These are phyloP conservation scores for Heliornis fulica DNA, from an alignment of 2,113 vertebrate species.

Conservation along the genomic window DNA sequence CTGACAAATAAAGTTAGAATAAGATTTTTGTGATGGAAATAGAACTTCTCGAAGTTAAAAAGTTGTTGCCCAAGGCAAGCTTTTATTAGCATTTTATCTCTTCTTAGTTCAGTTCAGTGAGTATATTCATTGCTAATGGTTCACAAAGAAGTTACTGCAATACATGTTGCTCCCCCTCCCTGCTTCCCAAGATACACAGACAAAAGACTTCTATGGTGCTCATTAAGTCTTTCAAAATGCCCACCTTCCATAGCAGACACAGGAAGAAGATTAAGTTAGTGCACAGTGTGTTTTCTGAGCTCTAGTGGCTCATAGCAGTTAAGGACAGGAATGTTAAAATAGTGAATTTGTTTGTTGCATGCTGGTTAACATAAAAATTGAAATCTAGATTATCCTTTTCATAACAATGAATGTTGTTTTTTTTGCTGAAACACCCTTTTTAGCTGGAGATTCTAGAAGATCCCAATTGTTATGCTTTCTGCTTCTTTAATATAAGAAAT, in stretches of 20 bases:
- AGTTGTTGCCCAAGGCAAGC: neutral
- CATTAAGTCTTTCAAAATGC: neutral
- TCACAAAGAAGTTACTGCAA: neutral
- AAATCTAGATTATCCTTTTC: neutral
- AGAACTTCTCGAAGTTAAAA: neutral
- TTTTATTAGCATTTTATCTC: slow-evolving; percentile 15
- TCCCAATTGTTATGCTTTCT: neutral
- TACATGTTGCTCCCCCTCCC: neutral
- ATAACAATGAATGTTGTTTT: neutral
- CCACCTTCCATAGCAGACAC: neutral
- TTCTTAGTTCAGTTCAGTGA: neutral
- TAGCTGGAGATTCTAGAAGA: neutral
- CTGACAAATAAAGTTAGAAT: neutral
- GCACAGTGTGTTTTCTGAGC: neutral
- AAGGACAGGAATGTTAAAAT: neutral
- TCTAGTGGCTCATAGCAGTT: neutral
- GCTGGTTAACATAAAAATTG: neutral
- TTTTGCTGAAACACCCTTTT: neutral
- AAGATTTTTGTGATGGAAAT: neutral
- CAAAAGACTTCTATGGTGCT: neutral
- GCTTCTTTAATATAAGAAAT: neutral
- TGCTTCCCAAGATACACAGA: neutral
- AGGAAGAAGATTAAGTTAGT: neutral
- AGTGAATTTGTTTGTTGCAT: neutral
- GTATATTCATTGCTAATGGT: neutral